Percentiles rank a stretch among this genome's conserved stretches.
phyloP scores from a whole-genome alignment of 2,113 vertebrate species.

The Oryzias woworae region DNA sequence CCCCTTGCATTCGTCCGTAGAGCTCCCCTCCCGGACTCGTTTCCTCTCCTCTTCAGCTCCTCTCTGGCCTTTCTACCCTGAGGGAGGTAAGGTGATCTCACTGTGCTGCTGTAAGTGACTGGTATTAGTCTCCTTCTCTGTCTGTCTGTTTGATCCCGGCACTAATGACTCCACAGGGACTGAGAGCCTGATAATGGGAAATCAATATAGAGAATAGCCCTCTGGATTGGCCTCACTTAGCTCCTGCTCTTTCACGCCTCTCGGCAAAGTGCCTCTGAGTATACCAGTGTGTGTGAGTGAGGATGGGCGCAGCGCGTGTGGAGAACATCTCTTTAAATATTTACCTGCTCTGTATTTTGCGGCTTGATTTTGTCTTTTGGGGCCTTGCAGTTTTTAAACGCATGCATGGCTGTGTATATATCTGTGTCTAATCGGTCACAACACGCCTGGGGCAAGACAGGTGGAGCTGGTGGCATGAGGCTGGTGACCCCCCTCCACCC shows the following conservation, averaged over 20 bases:
- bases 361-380: too few species aligned
- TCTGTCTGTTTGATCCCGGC: conserved; percentile 73
- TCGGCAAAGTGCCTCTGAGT: conserved; percentile 69
- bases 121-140: conserved; percentile 76
- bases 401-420: conserved; percentile 28
- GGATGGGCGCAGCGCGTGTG: not conserved
- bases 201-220: conserved; percentile 76
- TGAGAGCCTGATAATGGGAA: conserved; percentile 75
- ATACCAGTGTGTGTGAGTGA: conserved; percentile 15
- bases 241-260: conserved; percentile 75
- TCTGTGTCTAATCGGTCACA: conserved; percentile 65
- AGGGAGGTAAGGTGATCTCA: conserved; percentile 74
- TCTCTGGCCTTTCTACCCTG: conserved; percentile 69
- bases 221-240: conserved; percentile 76
- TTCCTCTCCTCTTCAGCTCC: conserved; percentile 64
- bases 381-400: conserved; percentile 18
- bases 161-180: conserved; percentile 78
- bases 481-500: conserved; percentile 58
- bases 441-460: conserved; percentile 74
- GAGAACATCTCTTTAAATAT: conserved; percentile 18
- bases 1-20: conserved; percentile 56
- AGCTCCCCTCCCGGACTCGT: conserved; percentile 30
- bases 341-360: not conserved
- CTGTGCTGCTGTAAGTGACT: conserved; percentile 74
- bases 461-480: conserved; percentile 80